Percentiles rank a stretch among this genome's conserved stretches.
These are phyloP conservation scores for Acleris emargana DNA, from an alignment of 2,888 invertebrate genomes.

Conservation along the genomic window DNA sequence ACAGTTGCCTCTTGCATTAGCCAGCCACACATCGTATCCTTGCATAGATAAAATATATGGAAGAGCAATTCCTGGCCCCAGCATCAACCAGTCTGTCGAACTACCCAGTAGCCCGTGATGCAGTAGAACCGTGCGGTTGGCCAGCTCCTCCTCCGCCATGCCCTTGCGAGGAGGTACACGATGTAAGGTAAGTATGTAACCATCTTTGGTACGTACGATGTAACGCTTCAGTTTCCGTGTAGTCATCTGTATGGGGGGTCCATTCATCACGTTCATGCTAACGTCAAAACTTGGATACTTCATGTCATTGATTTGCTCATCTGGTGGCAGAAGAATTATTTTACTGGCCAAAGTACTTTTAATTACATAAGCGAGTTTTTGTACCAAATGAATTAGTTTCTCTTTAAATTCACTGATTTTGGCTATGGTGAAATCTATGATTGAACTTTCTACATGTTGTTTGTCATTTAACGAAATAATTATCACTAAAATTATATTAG, in stretches of 20 bases:
- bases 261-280: too few relatives aligned
- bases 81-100: slow-evolving; percentile 17
- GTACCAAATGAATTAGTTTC: not conserved
- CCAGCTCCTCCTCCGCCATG: not conserved
- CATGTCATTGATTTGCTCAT: too few relatives aligned
- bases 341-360: not conserved
- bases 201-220: slow-evolving; percentile 5
- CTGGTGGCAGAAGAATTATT: too few relatives aligned
- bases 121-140: slow-evolving; percentile 1
- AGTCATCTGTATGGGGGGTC: not conserved
- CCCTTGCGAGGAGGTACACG: not conserved
- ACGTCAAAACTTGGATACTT: too few relatives aligned
- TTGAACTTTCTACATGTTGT: slow-evolving; percentile 3
- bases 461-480: not conserved
- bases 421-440: not conserved
- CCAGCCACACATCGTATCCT: slow-evolving; percentile 17
- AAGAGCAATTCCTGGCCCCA: slow-evolving; percentile 7
- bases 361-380: not conserved
- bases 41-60: slow-evolving; percentile 13
- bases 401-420: not conserved
- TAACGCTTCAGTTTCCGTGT: not conserved
- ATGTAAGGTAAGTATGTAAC: slow-evolving; percentile 14
- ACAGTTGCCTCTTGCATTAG: slow-evolving; percentile 14
- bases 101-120: slow-evolving; percentile 26
- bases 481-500: not conserved